phyloP scores from a whole-genome alignment of 1,140 invertebrate genomes.

The Drosophila santomea region DNA sequence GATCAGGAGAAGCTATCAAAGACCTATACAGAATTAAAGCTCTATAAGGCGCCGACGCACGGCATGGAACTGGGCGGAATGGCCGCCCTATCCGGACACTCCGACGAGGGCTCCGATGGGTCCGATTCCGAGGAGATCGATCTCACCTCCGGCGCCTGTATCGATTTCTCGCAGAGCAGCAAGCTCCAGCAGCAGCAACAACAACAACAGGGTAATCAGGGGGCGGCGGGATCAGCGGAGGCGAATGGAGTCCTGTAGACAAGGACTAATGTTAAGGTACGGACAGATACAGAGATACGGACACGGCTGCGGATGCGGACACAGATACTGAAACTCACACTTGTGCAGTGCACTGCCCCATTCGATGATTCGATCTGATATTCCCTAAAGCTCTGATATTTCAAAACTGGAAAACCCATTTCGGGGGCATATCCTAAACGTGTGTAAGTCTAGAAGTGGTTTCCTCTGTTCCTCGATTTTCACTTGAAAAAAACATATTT shows the following conservation, averaged over 20 bases:
- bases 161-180: conserved; percentile 83
- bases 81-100: conserved; percentile 52
- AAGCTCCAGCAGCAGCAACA: conserved; percentile 66
- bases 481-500: too few relatives aligned
- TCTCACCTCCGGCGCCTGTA: conserved; percentile 82
- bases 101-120: conserved; percentile 74
- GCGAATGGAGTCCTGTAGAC: conserved; percentile 65
- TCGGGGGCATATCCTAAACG: too few relatives aligned
- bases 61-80: conserved; percentile 58
- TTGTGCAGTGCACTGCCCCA: conserved; percentile 10
- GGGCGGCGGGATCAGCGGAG: conserved; percentile 42
- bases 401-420: background rate
- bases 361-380: background rate
- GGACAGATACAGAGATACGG: conserved; percentile 11
- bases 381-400: background rate
- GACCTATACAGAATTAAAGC: conserved; percentile 82
- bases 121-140: conserved; percentile 84
- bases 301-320: background rate
- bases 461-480: too few relatives aligned
- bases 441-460: too few relatives aligned
- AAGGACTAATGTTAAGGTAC: conserved; percentile 1
- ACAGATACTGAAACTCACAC: background rate
- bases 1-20: conserved; percentile 68
- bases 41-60: conserved; percentile 75
- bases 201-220: conserved; percentile 56